Percentiles rank a stretch among this genome's conserved stretches.
phyloP scores from a whole-genome alignment of 2,113 vertebrate species.

The Alethe castanea region DNA sequence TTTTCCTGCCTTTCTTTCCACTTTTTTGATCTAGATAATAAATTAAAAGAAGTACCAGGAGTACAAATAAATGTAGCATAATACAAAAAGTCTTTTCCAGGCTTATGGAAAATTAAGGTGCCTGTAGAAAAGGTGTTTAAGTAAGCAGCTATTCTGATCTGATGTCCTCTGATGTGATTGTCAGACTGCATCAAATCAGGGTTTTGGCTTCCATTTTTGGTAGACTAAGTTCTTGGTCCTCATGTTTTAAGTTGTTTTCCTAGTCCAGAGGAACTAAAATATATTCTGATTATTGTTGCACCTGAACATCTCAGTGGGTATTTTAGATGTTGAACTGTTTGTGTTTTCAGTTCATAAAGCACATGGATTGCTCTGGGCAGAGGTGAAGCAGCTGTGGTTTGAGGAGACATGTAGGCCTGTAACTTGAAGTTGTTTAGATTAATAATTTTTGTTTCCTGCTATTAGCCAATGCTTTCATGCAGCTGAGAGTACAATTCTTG shows the following conservation, averaged over 20 bases:
- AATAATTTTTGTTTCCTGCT: neutral
- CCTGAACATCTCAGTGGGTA: neutral
- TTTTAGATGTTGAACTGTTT: neutral
- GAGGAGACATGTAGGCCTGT: neutral
- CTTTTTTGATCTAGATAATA: neutral
- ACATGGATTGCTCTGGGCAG: neutral
- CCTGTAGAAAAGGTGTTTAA: neutral
- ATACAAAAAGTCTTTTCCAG: neutral
- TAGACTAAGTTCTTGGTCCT: neutral
- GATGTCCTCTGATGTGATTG: neutral
- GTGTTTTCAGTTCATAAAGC: neutral
- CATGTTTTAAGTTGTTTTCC: neutral
- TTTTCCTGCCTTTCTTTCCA: neutral
- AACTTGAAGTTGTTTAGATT: neutral
- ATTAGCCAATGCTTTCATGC: neutral
- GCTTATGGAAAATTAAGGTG: neutral
- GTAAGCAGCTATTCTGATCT: neutral
- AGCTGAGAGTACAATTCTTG: neutral
- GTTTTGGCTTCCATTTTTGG: neutral
- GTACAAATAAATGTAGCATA: neutral
- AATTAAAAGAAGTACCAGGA: neutral
- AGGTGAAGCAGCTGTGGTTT: neutral
- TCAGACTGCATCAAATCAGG: neutral
- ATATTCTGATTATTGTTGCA: neutral
- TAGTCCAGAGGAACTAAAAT: neutral